Evolutionary conservation across 2,888 invertebrate genomes (phyloP).

Genomic region (Scaptomyza parva): DNA sequence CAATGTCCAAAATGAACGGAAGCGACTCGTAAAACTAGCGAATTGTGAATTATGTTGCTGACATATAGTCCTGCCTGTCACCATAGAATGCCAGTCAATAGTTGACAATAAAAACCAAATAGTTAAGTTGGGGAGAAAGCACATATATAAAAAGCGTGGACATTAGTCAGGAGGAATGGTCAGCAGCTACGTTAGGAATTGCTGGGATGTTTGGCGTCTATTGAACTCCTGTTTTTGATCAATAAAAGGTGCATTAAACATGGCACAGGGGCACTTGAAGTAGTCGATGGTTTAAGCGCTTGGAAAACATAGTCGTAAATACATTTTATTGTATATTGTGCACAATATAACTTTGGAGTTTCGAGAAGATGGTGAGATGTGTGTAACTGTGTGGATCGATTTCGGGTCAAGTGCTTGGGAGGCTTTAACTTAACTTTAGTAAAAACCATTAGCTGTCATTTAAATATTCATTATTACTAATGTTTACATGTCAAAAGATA

Average conservation of each 20-base stretch:
- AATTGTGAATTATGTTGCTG: slow-evolving; percentile 83
- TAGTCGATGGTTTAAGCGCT: slow-evolving; percentile 54
- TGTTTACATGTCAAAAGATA: slow-evolving; percentile 36
- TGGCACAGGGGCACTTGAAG: slow-evolving; percentile 45
- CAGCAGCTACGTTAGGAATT: slow-evolving; percentile 8
- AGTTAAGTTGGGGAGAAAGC: slow-evolving; percentile 14
- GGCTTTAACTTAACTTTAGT: slow-evolving; percentile 35
- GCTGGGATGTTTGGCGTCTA: slow-evolving; percentile 47
- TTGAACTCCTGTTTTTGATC: slow-evolving; percentile 74
- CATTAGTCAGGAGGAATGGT: slow-evolving; percentile 37
- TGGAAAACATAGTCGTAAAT: slow-evolving; percentile 76
- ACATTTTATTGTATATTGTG: slow-evolving; percentile 77
- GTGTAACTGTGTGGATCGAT: background rate
- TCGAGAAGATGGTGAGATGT: slow-evolving; percentile 33
- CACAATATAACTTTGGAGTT: slow-evolving; percentile 46
- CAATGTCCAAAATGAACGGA: slow-evolving; percentile 78
- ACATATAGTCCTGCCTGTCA: slow-evolving; percentile 70
- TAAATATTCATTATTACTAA: slow-evolving; percentile 64
- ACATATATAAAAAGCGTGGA: slow-evolving; percentile 46
- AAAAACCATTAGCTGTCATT: slow-evolving; percentile 55
- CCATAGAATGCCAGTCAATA: slow-evolving; percentile 69
- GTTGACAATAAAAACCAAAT: slow-evolving; percentile 67
- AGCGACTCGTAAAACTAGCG: slow-evolving; percentile 84
- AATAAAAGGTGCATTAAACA: slow-evolving; percentile 79
- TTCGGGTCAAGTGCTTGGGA: slow-evolving; percentile 47